These are phyloP conservation scores for Luperina nickerlii DNA, from an alignment of 2,888 invertebrate species.

Conservation along the genomic window DNA sequence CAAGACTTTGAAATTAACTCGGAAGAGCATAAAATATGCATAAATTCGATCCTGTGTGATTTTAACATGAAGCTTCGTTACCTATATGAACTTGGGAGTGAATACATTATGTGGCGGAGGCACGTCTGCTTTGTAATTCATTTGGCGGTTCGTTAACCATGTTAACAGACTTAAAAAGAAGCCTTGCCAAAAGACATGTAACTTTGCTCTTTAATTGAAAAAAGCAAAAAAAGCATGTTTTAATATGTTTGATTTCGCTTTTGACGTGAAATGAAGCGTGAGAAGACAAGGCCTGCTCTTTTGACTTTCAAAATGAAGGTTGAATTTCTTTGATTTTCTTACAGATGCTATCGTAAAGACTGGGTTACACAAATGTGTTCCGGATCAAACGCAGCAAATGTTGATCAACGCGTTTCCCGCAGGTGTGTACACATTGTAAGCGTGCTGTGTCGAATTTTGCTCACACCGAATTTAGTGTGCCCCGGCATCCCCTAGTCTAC, in stretches of 20 bases:
- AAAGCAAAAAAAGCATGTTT: background rate
- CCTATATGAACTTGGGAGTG: slow-evolving; percentile 60
- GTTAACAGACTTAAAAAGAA: slow-evolving; percentile 67
- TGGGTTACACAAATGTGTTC: background rate
- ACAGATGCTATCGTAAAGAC: background rate
- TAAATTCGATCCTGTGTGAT: slow-evolving; percentile 72
- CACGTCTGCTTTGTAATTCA: slow-evolving; percentile 77
- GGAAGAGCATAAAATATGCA: slow-evolving; percentile 55
- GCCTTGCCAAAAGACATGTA: slow-evolving; percentile 50
- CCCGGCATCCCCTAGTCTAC: background rate
- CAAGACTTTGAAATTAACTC: slow-evolving; percentile 61
- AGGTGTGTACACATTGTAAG: background rate
- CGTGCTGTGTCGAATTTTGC: background rate
- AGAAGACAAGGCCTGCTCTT: background rate
- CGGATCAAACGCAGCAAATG: slow-evolving; percentile 7
- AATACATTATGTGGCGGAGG: slow-evolving; percentile 73
- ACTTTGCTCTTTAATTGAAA: slow-evolving; percentile 40
- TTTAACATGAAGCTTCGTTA: slow-evolving; percentile 69
- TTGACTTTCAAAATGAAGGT: background rate
- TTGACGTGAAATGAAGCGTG: slow-evolving; percentile 18
- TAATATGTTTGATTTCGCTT: slow-evolving; percentile 20
- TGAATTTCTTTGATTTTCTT: background rate
- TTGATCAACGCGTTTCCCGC: background rate
- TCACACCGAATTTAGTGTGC: background rate
- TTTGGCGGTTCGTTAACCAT: slow-evolving; percentile 77